phyloP scores from a whole-genome alignment of 2,113 vertebrate species.

The Cyprinodon brontotheroides region DNA sequence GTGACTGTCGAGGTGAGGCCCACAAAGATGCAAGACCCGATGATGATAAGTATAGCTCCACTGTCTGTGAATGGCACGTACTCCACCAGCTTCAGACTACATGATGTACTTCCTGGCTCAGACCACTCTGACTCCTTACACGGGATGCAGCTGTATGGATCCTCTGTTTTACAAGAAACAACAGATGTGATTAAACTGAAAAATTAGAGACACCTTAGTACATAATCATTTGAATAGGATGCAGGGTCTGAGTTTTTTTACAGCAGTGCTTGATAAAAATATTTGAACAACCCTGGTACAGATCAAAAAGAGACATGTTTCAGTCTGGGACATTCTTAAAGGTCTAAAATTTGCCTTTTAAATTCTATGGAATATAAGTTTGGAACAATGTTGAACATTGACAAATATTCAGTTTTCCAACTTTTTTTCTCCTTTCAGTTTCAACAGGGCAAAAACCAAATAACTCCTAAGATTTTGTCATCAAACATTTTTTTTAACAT shows the following conservation, averaged over 20 bases:
- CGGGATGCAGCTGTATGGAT: conserved; percentile 74
- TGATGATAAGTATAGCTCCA: conserved; percentile 71
- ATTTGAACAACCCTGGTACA: neutral
- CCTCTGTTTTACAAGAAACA: conserved; percentile 44
- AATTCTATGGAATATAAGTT: neutral
- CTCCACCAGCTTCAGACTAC: conserved; percentile 70
- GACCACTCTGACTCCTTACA: conserved; percentile 84
- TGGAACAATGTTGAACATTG: neutral
- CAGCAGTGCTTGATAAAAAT: neutral
- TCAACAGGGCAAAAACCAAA: no score
- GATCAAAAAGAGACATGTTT: neutral
- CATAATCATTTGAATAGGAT: no score
- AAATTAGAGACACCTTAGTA: neutral
- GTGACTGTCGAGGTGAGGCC: conserved; percentile 60
- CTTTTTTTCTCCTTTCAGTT: neutral
- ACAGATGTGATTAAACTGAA: conserved; percentile 3
- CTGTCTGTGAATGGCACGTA: conserved; percentile 77
- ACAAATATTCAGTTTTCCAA: neutral
- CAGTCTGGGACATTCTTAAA: neutral
- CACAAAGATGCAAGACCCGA: conserved; percentile 53
- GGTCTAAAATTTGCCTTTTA: neutral
- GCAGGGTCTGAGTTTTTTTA: no score
- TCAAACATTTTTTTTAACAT: no score
- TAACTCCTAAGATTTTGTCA: no score
- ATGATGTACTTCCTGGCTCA: conserved; percentile 73